These are phyloP conservation scores for Sinonovacula constricta DNA, from an alignment of 1,140 invertebrate species.

Conservation along the genomic window DNA sequence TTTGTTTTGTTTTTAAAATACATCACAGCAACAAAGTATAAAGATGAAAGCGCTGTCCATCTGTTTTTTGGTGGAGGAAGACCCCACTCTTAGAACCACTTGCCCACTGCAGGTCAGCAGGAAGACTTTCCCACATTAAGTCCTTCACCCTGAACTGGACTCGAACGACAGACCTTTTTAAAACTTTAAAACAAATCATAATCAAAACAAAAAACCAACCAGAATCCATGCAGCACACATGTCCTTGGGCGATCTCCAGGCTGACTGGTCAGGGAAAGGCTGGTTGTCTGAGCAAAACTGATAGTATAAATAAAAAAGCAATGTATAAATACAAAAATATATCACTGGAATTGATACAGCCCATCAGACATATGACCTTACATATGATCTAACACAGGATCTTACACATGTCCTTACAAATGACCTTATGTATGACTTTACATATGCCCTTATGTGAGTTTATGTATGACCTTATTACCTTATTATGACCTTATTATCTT, in stretches of 20 bases:
- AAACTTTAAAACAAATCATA: neutral
- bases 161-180: neutral
- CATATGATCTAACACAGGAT: neutral
- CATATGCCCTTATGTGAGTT: no score
- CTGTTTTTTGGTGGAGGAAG: neutral
- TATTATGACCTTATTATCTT: no score
- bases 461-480: no score
- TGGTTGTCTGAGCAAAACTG: slow-evolving; percentile 8
- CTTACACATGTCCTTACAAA: neutral
- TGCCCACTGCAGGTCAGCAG: neutral
- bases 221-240: slow-evolving; percentile 55
- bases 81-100: neutral
- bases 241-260: slow-evolving; percentile 1
- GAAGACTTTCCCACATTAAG: neutral
- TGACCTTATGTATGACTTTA: no score
- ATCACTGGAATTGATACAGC: neutral
- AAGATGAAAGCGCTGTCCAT: no score
- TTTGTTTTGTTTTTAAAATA: no score
- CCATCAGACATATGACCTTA: neutral
- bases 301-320: neutral
- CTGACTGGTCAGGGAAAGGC: neutral
- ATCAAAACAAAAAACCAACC: slow-evolving; percentile 36
- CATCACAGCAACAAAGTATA: no score
- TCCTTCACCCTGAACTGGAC: neutral
- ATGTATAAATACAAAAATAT: neutral